Base-by-base conservation (phyloP, 1,140 invertebrate species). In the Sitodiplosis mosellana region DNA sequence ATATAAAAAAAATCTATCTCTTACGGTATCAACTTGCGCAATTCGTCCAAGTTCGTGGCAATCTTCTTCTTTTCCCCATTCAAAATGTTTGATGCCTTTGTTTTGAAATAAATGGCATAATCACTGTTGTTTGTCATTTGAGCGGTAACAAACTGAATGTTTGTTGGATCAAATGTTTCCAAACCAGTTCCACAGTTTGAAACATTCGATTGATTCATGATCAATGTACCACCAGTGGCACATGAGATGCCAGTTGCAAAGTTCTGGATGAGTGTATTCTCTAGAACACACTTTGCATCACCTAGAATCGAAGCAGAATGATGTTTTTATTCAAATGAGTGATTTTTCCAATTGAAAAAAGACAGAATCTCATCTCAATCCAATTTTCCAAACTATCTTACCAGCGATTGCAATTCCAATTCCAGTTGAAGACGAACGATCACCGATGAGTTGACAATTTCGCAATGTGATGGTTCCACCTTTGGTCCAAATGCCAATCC, bases 361-460 rank as follows among this genome's bases (percentile, higher is more conserved):
- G 14, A 34, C 33, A 34, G 14, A 34, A 34, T 7, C 14, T 34
- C 7, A 8, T 34, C 7, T 34, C 27, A 10, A 27, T 27, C 27
- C 3, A 27, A 27, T 27, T 5, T 27, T 5, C 10, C 14, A 38
- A 38, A 17, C 3, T n/a, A n/a, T 38, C 36, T 27, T 45, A 45
- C 43, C 55, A 44, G 65, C 52, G 11, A 68, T 65, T 3, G 66
- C 60, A 36, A 70, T 68, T 34, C 59, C 68, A 45, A 69, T 65
- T 45, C 63, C 57, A 7, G 60, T 67, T 20, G 59, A 63, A 0
- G 60, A 65, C 33, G 49, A 54, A 1, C 54, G 54, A 52, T 60
- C 54, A 7, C 67, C 67, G 15, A 61, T 46, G 10, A 70, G 34
- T 15, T 55, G 58, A 48, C 68, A 69, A 46, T 66, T 65, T 21